These are phyloP conservation scores for Phataginus tricuspis DNA, from an alignment of 2,797 vertebrate genomes.

Conservation along the genomic window DNA sequence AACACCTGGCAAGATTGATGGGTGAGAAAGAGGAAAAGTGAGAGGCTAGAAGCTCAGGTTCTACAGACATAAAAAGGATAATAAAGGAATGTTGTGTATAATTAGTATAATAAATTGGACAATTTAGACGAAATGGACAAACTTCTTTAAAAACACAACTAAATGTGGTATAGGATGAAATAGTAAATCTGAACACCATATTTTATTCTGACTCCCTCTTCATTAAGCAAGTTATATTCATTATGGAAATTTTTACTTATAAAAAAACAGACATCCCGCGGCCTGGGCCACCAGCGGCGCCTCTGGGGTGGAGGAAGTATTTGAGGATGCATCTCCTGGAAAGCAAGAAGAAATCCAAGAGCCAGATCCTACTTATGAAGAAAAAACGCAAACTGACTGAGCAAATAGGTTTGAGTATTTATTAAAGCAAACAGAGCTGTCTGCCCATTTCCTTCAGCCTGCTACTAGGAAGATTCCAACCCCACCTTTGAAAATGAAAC, in stretches of 20 bases:
- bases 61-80: neutral
- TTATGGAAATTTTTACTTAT: neutral
- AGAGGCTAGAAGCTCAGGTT: neutral
- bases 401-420: slow-evolving; percentile 99
- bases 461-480: slow-evolving; percentile 99
- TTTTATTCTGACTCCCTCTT: neutral
- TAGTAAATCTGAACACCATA: neutral
- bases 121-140: neutral
- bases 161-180: neutral
- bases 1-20: neutral
- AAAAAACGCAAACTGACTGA: slow-evolving; percentile 92
- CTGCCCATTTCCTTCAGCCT: slow-evolving; percentile 99
- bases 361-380: too few relatives aligned
- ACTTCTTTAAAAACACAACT: neutral
- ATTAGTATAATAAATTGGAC: neutral
- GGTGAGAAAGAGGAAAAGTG: neutral
- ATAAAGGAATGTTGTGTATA: neutral
- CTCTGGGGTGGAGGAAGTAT: too few relatives aligned
- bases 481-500: slow-evolving; percentile 99
- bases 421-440: slow-evolving; percentile 98
- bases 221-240: neutral
- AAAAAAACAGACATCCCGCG: too few relatives aligned
- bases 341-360: too few relatives aligned
- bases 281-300: too few relatives aligned
- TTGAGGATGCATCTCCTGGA: too few relatives aligned